Evolutionary conservation across 1,140 invertebrate genomes (phyloP).

Genomic region (Papilio dardanus): DNA sequence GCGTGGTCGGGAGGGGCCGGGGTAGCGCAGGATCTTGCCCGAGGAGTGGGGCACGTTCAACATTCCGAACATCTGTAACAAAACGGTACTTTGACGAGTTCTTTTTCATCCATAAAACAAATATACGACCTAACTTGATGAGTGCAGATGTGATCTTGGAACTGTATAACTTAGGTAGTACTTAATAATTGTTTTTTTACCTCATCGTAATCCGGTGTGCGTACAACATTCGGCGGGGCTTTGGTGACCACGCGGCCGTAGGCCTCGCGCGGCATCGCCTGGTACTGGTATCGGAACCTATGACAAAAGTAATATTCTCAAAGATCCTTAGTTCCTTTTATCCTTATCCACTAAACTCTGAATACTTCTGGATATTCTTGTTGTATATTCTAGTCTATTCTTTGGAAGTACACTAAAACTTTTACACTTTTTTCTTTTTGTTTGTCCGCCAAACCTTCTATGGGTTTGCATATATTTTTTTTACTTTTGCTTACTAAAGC

Average conservation of each 20-base stretch:
- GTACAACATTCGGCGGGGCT: slow-evolving; percentile 72
- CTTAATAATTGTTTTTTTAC: slow-evolving; percentile 44
- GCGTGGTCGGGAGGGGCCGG: slow-evolving; percentile 67
- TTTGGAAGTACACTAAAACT: too few relatives aligned
- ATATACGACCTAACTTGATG: neutral
- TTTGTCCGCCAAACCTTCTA: too few relatives aligned
- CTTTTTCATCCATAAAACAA: neutral
- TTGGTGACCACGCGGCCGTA: slow-evolving; percentile 75
- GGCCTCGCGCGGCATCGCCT: slow-evolving; percentile 60
- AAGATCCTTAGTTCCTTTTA: neutral
- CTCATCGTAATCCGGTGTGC: slow-evolving; percentile 75
- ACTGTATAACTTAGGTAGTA: slow-evolving; percentile 10
- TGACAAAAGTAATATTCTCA: slow-evolving; percentile 37
- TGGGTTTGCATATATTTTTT: too few relatives aligned
- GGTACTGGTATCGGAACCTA: slow-evolving; percentile 75
- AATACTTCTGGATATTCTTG: too few relatives aligned
- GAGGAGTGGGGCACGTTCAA: slow-evolving; percentile 69
- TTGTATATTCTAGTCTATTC: too few relatives aligned
- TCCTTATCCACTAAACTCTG: neutral
- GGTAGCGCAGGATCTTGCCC: slow-evolving; percentile 72
- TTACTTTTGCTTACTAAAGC: too few relatives aligned
- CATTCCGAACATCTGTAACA: slow-evolving; percentile 75
- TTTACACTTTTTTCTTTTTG: too few relatives aligned
- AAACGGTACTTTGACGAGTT: neutral
- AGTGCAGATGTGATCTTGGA: neutral